Evolutionary conservation across 64 coral and sea anemone genomes (phyloP), one percentile per base, ranked within the genome.

Genomic region (Dendrophyllia cribrosa): DNA sequence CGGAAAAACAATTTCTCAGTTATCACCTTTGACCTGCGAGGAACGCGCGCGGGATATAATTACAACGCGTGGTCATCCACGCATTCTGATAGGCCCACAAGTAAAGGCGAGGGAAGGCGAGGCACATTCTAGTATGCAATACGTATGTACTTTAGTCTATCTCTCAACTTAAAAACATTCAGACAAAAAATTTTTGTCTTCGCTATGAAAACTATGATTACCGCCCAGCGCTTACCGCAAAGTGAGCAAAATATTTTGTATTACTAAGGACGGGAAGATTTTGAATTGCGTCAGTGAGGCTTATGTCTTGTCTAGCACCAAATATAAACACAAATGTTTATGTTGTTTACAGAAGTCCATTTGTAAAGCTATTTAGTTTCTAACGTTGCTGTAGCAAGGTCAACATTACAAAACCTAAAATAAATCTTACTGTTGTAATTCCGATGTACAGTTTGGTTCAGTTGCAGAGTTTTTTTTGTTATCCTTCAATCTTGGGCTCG

Each of bases 1-100:
- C 11, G 6, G 52, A 56, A 56, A 56, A 56, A 56, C 7, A 56
- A 5, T 56, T 56, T 3, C 12, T 56, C 12, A 56, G 53, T 50
- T 67, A 43, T 50, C 80, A 84, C 80, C 80, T 68, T 84, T 64
- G 58, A n/a, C 80, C 10, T 50, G 77, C 7, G 19, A 67, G 62
- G 46, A 44, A 84, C 20, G 13, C 72, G 14, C 44, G 43, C 20
- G 19, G 60, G 60, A 51, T 84, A 2, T 6, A 11, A 22, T 84
- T 84, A 66, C 80, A 46, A 47, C 15, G 53, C 53, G 22, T 22
- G 50, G n/a, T 8, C 8, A 23, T 55, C 52, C 50, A 20, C 52
- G 8, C 9, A 59, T 58, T 23, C 3, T 58, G 76, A 78, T 56
- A 10, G 76, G 50, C n/a, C 34, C 5, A n/a, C 34, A 34, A 34